phyloP scores from a whole-genome alignment of 2,113 vertebrate genomes.

The Boulengeromyrus knoepffleri region DNA sequence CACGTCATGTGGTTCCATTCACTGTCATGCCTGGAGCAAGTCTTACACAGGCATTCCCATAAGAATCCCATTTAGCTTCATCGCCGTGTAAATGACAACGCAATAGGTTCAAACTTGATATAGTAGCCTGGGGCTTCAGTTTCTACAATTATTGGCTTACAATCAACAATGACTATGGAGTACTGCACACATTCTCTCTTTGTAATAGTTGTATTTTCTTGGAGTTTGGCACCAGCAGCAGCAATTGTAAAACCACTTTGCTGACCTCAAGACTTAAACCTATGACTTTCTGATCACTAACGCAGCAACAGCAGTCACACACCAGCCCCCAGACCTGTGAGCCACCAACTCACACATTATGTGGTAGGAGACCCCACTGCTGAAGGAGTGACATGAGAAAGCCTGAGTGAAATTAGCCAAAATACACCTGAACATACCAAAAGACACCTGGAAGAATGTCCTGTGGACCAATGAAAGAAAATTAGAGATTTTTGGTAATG shows the following conservation, averaged over 20 bases:
- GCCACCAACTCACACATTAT: neutral
- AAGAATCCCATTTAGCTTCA: neutral
- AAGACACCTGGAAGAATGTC: neutral
- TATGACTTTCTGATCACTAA: neutral
- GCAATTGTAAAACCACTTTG: neutral
- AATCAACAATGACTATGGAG: neutral
- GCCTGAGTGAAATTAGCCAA: neutral
- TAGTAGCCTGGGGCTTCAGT: neutral
- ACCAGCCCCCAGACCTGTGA: neutral
- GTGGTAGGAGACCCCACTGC: neutral
- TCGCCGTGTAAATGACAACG: neutral
- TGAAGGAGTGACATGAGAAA: neutral
- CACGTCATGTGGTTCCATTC: neutral
- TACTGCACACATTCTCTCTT: neutral
- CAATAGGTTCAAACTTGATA: slow-evolving; percentile 3
- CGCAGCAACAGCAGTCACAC: neutral
- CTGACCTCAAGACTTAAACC: neutral
- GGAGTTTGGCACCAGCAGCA: neutral
- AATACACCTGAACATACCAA: neutral
- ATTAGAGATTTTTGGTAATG: neutral
- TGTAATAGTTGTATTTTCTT: neutral
- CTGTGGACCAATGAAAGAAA: neutral
- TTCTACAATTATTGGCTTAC: neutral
- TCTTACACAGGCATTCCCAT: neutral
- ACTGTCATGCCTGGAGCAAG: neutral